Conservation (phyloP, 1,140 invertebrate species). For the Anagrus nilaparvatae region DNA sequence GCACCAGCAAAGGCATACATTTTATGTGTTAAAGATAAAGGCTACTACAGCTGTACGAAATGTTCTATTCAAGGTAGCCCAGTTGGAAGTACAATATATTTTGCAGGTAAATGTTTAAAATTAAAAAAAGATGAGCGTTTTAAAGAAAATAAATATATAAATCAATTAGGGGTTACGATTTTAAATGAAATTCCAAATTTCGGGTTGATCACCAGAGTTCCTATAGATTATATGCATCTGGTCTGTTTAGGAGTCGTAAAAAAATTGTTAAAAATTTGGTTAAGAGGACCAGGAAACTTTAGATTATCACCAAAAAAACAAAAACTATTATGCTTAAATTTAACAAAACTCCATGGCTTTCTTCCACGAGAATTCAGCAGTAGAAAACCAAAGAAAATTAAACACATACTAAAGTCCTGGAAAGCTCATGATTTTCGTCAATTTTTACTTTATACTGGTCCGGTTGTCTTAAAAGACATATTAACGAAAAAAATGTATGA, state of each 20-base stretch:
- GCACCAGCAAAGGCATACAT: constrained; percentile 29
- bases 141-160: neutral
- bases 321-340: neutral
- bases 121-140: neutral
- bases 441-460: constrained; percentile 23
- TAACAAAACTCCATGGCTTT: neutral
- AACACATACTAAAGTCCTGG: constrained; percentile 15
- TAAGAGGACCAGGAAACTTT: constrained; percentile 8
- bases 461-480: constrained; percentile 18
- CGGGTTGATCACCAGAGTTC: constrained; percentile 15
- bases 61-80: constrained; percentile 22
- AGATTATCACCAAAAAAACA: neutral
- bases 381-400: constrained; percentile 18
- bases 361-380: constrained; percentile 22
- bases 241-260: constrained; percentile 19
- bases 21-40: constrained; percentile 25
- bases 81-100: constrained; percentile 16
- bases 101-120: constrained; percentile 10
- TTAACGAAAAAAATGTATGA: constrained; percentile 10
- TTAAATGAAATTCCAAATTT: constrained; percentile 14
- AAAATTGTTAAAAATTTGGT: constrained; percentile 18
- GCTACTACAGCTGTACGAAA: constrained; percentile 26
- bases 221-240: constrained; percentile 20
- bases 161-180: constrained; percentile 8
- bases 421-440: constrained; percentile 24